Conservation (phyloP, 92 coral and sea anemone genomes). For the Phenganax stokvisi region DNA sequence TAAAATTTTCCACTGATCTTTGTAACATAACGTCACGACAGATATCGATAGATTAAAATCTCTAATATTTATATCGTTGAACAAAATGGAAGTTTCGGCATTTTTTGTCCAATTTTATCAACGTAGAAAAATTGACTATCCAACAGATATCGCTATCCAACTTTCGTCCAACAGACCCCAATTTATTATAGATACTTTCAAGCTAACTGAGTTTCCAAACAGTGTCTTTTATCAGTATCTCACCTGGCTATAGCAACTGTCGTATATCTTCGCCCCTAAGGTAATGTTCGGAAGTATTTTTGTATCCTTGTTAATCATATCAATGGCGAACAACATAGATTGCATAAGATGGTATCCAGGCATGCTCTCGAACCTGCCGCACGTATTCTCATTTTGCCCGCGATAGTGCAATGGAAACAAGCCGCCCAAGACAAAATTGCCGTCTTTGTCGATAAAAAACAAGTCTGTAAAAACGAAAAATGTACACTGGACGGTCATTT, state of each 20-base stretch:
- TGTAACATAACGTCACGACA: too few relatives aligned
- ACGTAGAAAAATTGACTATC: too few relatives aligned
- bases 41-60: too few relatives aligned
- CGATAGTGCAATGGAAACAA: slow-evolving; percentile 41
- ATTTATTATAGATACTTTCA: too few relatives aligned
- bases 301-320: slow-evolving; percentile 41
- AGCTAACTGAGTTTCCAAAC: too few relatives aligned
- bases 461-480: neutral
- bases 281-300: slow-evolving; percentile 46
- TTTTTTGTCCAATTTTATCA: too few relatives aligned
- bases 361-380: slow-evolving; percentile 51
- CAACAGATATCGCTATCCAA: too few relatives aligned
- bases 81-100: too few relatives aligned
- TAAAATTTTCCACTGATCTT: too few relatives aligned
- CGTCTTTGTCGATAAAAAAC: slow-evolving; percentile 39
- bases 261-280: slow-evolving; percentile 46
- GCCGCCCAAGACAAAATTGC: slow-evolving; percentile 49
- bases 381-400: slow-evolving; percentile 42
- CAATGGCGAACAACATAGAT: slow-evolving; percentile 48
- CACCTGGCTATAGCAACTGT: slow-evolving; percentile 49
- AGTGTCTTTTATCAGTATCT: too few relatives aligned
- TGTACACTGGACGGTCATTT: neutral
- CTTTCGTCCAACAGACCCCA: too few relatives aligned
- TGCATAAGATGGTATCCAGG: slow-evolving; percentile 52
- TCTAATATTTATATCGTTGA: too few relatives aligned